Percentiles rank a stretch among this genome's conserved stretches.
Evolutionary conservation across 2,113 vertebrate species (phyloP).

Genomic region (Nothobranchius kuhntae): DNA sequence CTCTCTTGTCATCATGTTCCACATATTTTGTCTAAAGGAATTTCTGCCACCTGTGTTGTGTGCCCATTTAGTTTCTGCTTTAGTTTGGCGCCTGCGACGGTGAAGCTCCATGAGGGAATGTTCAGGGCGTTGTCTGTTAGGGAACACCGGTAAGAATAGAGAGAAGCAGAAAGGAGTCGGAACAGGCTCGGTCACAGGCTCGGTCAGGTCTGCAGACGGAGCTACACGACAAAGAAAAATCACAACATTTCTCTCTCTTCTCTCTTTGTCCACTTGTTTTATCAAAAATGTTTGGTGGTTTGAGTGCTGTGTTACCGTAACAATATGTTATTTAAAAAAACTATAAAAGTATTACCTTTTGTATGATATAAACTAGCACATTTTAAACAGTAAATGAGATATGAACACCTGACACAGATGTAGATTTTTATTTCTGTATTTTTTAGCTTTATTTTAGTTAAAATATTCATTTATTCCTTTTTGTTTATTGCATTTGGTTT

Average conservation of each 20-base stretch:
- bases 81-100: slow-evolving; percentile 3
- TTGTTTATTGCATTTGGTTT: no score
- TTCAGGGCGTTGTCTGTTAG: slow-evolving; percentile 64
- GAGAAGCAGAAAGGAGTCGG: slow-evolving; percentile 57
- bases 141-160: slow-evolving; percentile 43
- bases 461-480: no score
- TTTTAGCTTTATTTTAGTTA: no score
- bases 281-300: slow-evolving; percentile 12
- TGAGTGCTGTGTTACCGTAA: no score
- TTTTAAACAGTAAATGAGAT: no score
- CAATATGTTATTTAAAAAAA: no score
- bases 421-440: no score
- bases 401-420: no score
- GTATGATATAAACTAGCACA: no score
- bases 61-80: neutral
- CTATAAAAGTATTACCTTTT: no score
- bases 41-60: neutral
- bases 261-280: neutral
- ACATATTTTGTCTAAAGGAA: accelerated
- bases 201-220: slow-evolving; percentile 38
- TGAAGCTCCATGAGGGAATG: slow-evolving; percentile 47
- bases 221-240: slow-evolving; percentile 8
- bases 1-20: neutral
- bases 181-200: slow-evolving; percentile 68
- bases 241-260: neutral